Evolutionary conservation across 1,140 invertebrate genomes (phyloP).

Genomic region (Cheumatopsyche charites): DNA sequence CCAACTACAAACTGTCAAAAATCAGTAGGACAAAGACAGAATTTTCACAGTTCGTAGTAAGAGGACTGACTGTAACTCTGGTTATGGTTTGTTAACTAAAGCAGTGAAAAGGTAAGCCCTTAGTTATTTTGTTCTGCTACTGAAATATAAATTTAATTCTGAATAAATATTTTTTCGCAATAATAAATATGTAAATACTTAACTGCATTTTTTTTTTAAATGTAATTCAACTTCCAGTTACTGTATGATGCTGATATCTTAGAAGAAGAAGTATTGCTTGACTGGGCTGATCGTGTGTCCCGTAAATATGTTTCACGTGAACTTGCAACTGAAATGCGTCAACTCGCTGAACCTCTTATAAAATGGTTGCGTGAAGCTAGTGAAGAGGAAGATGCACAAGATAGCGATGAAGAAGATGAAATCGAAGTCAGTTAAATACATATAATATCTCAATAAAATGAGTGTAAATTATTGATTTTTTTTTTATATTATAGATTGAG

Average conservation of each 20-base stretch:
- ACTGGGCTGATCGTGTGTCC: slow-evolving; percentile 92
- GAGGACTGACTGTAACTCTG: no score
- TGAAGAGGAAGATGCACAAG: slow-evolving; percentile 82
- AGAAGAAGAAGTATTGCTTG: slow-evolving; percentile 91
- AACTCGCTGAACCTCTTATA: slow-evolving; percentile 90
- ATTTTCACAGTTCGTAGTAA: no score
- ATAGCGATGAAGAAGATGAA: slow-evolving; percentile 74
- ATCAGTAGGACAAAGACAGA: no score
- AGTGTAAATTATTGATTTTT: neutral
- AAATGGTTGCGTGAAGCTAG: slow-evolving; percentile 97
- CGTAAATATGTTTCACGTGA: slow-evolving; percentile 95
- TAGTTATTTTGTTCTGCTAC: no score
- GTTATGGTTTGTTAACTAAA: no score
- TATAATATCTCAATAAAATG: neutral
- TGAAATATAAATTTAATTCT: no score
- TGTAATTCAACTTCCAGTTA: slow-evolving; percentile 60
- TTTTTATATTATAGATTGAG: slow-evolving; percentile 77
- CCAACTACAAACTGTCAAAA: no score
- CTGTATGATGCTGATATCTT: slow-evolving; percentile 96
- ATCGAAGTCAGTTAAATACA: slow-evolving; percentile 50
- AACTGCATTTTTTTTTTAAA: slow-evolving; percentile 14
- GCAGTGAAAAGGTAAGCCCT: no score
- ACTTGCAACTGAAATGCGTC: slow-evolving; percentile 89
- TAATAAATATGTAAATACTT: no score
- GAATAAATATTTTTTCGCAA: no score